A percentile compares a stretch with the other conserved stretches of the same genome.
phyloP scores from a whole-genome alignment of 2,888 invertebrate genomes.

The Trissolcus japonicus region DNA sequence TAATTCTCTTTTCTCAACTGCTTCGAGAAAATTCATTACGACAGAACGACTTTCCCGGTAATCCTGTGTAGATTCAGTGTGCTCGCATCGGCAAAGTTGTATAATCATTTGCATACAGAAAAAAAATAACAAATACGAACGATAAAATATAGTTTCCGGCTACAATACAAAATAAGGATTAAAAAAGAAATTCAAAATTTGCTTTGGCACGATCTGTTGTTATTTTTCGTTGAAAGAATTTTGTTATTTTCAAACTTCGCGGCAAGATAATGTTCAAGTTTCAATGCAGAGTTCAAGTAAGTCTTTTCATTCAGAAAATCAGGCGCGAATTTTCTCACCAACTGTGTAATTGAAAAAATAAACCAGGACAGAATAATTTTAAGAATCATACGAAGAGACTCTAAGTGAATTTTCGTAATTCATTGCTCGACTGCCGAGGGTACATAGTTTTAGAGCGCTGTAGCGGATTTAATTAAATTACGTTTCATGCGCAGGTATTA shows the following conservation, averaged over 20 bases:
- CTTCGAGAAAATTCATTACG: conserved; percentile 61
- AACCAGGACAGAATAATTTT: conserved; percentile 16
- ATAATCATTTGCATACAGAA: conserved; percentile 34
- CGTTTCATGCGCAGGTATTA: conserved; percentile 60
- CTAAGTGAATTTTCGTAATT: conserved; percentile 54
- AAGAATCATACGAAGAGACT: conserved; percentile 34
- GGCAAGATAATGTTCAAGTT: background rate
- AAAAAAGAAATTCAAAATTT: background rate
- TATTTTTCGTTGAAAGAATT: background rate
- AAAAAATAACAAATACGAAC: conserved; percentile 17
- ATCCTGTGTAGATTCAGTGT: conserved; percentile 42
- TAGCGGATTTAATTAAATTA: conserved; percentile 67
- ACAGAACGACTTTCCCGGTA: conserved; percentile 47
- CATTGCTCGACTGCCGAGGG: conserved; percentile 51
- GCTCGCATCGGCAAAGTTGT: conserved; percentile 5
- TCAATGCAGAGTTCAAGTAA: no score
- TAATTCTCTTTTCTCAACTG: conserved; percentile 53
- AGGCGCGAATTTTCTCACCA: no score
- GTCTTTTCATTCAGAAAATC: no score
- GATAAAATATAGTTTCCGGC: background rate
- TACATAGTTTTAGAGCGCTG: conserved; percentile 58
- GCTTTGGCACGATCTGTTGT: background rate
- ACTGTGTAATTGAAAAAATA: no score
- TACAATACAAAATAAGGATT: background rate
- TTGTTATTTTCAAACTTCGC: background rate